A percentile compares a stretch with the other conserved stretches of the same genome.
These are phyloP conservation scores for Sebastolobus alascanus DNA, from an alignment of 2,797 vertebrate species.

Conservation along the genomic window DNA sequence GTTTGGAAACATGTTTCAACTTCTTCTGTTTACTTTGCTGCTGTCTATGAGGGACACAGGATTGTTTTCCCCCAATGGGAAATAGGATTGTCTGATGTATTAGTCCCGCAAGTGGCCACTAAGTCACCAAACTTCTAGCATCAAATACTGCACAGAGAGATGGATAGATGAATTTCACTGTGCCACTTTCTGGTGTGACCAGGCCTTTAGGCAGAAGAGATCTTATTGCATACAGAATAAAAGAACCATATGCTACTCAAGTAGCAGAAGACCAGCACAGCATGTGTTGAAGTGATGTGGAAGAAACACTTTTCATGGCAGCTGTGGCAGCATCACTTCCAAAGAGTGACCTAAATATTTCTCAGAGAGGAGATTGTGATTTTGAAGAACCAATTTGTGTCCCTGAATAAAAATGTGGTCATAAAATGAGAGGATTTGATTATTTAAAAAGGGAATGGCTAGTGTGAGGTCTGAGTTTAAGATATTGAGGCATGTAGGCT, in stretches of 20 bases:
- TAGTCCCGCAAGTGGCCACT: not conserved
- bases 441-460: not conserved
- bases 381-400: constrained; percentile 51
- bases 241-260: constrained; percentile 19
- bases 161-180: not conserved
- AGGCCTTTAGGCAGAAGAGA: constrained; percentile 21
- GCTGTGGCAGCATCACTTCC: constrained; percentile 40
- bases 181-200: not conserved
- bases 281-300: constrained; percentile 39
- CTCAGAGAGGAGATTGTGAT: constrained; percentile 29
- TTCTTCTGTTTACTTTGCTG: too few species aligned
- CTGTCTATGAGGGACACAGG: too few species aligned
- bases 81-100: not conserved
- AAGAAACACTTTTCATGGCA: constrained; percentile 38
- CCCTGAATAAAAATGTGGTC: constrained; percentile 29
- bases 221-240: constrained; percentile 11
- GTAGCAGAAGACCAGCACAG: constrained; percentile 29
- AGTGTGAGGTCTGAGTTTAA: constrained; percentile 21
- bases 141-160: constrained; percentile 1
- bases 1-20: too few species aligned
- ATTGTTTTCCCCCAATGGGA: too few species aligned
- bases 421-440: constrained; percentile 11
- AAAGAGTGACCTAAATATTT: constrained; percentile 59
- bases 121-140: not conserved
- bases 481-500: not conserved